A percentile compares a stretch with the other conserved stretches of the same genome.
These are phyloP conservation scores for Ommatoiulus sabulosus DNA, from an alignment of 2,888 invertebrate genomes.

Conservation along the genomic window DNA sequence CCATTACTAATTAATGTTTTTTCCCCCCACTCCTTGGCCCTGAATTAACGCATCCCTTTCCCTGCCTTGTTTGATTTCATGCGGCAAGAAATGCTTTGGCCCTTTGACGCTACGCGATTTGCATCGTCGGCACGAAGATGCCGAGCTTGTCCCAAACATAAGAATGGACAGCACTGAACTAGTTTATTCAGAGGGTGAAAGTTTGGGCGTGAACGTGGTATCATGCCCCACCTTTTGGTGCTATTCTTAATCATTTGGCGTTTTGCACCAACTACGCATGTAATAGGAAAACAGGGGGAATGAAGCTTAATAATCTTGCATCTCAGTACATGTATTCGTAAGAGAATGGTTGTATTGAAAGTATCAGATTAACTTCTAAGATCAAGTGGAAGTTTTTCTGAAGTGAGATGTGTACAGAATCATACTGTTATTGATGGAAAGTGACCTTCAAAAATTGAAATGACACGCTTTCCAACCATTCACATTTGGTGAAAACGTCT, in stretches of 20 bases:
- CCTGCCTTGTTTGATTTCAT: slow-evolving; percentile 43
- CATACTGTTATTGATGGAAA: no score
- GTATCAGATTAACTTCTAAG: no score
- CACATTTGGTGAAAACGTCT: not conserved
- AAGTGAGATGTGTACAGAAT: no score
- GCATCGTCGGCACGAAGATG: slow-evolving; percentile 29
- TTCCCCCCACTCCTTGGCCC: slow-evolving; percentile 23
- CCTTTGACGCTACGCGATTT: slow-evolving; percentile 43
- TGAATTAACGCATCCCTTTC: slow-evolving; percentile 17
- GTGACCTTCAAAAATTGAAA: no score
- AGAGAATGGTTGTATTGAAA: not conserved
- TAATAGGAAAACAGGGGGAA: no score
- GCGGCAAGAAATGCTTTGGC: slow-evolving; percentile 38
- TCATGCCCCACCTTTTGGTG: no score
- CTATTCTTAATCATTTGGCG: no score
- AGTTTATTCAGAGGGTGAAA: not conserved
- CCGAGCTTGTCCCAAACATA: slow-evolving; percentile 36
- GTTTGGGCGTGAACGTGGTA: no score
- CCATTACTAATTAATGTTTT: slow-evolving; percentile 28
- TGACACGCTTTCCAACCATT: not conserved
- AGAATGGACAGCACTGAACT: not conserved
- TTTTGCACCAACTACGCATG: no score
- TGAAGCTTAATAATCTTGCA: no score
- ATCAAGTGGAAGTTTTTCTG: no score
- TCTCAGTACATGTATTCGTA: not conserved